Evolutionary conservation across 2,113 vertebrate genomes (phyloP), one percentile per base, ranked within the genome.

Genomic region (Junco hyemalis): DNA sequence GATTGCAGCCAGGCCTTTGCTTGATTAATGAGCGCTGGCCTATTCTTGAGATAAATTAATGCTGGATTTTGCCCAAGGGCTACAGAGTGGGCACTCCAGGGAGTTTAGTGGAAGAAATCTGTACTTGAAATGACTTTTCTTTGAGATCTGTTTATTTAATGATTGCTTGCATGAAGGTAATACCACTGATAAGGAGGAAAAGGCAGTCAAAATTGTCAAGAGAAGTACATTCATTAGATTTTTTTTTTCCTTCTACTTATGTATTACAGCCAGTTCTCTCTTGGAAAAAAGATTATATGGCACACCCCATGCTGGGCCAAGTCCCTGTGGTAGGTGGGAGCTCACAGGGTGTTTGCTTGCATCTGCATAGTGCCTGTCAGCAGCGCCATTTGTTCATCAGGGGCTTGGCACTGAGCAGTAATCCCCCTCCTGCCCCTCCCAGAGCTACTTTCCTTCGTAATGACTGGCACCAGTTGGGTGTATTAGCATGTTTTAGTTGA

Each of bases 1-100:
- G 92, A 76, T 76, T 90, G 84, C 71, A 86, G 92, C 96, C 88
- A 96, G 90, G 87, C 92, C 71, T 95, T 88, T 19, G 44, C 93
- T 96, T 98, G 97, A 97, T 97, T 97, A 96, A 97, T 97, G 96
- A 89, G 64, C 54, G 42, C 38, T 88, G 78, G 92, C 68, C 69
- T 96, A 29, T 96, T 90, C 93, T 96, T 44, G 81, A 95, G 96
- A 94, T 90, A 92, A 96, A 97, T 96, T 96, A 18, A 69, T 92
- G 84, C 77, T 91, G 72, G 87, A 94, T 93, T 93, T 96, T 97
- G 82, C 91, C 93, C 91, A 93, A 97, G 73, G 95, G 81, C 92
- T 95, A 88, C 25, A 81, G 71, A 82, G 68, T 83, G 35, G 60
- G 23, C 44, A 71, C 94, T 97, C 93, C 59, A 82, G 81, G 93